Evolutionary conservation across 2,113 vertebrate species (phyloP).

Genomic region (Sinosuthora webbiana): DNA sequence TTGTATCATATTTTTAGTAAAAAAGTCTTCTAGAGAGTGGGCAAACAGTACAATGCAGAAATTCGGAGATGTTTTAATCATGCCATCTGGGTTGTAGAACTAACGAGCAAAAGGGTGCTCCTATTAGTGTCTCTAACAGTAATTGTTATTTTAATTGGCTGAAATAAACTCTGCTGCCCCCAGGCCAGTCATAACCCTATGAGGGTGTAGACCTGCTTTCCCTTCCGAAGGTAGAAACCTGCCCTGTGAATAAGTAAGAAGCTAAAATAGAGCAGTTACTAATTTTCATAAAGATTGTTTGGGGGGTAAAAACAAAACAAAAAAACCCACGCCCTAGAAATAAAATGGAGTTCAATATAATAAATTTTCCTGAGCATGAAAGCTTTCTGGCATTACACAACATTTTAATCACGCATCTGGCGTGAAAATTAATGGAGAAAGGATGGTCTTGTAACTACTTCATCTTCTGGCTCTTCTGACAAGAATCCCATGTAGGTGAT

Average conservation of each 20-base stretch:
- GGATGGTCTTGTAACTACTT: not conserved
- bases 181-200: conserved; percentile 12
- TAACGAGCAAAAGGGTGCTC: not conserved
- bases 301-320: not conserved
- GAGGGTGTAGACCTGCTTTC: not conserved
- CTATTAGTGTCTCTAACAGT: conserved; percentile 31
- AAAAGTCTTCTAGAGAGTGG: not conserved
- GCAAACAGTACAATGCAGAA: not conserved
- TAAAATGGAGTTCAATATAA: not conserved
- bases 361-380: not conserved
- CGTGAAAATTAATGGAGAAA: not conserved
- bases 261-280: not conserved
- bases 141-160: conserved; percentile 71
- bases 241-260: not conserved
- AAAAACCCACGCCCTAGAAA: not conserved
- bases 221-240: conserved; percentile 7
- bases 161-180: conserved; percentile 56
- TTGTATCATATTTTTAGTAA: not conserved
- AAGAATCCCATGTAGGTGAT: not conserved
- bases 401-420: not conserved
- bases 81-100: not conserved
- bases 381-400: not conserved
- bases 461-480: not conserved
- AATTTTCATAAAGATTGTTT: not conserved
- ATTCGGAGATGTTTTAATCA: conserved; percentile 43